A percentile compares a stretch with the other conserved stretches of the same genome.
Evolutionary conservation across 2,888 invertebrate genomes (phyloP).

Genomic region (Nemoura dubitans): DNA sequence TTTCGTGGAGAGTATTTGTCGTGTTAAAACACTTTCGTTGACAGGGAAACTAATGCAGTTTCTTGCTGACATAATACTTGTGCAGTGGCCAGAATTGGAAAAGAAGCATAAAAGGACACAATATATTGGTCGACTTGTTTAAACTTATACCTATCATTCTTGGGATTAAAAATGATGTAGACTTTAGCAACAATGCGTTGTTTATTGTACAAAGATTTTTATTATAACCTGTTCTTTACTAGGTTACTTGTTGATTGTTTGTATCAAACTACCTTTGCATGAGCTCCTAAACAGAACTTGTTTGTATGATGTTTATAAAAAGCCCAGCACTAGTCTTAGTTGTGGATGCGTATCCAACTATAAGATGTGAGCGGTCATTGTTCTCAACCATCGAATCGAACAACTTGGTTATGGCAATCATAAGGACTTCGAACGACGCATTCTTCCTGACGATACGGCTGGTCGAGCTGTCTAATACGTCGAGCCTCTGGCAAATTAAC

Average conservation of each 20-base stretch:
- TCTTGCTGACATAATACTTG: slow-evolving; percentile 85
- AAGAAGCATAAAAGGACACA: slow-evolving; percentile 72
- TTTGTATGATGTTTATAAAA: background rate
- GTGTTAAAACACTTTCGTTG: slow-evolving; percentile 88
- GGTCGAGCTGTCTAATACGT: background rate
- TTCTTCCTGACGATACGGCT: background rate
- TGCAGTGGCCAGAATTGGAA: slow-evolving; percentile 90
- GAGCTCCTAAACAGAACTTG: background rate
- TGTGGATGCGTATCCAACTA: background rate
- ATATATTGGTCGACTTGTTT: slow-evolving; percentile 77
- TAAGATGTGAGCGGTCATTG: background rate
- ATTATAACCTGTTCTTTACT: background rate
- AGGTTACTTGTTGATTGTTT: background rate
- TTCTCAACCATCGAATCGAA: background rate
- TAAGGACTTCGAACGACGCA: background rate
- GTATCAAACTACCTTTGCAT: background rate
- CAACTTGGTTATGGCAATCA: background rate
- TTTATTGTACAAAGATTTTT: too few relatives aligned
- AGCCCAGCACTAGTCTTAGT: background rate
- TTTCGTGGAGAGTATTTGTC: slow-evolving; percentile 94
- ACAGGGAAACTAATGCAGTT: slow-evolving; percentile 87
- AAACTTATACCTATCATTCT: slow-evolving; percentile 19
- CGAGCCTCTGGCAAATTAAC: background rate
- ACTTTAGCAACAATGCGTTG: background rate
- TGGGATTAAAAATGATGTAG: background rate